phyloP scores from a whole-genome alignment of 2,888 invertebrate genomes.

The Callinectes sapidus region DNA sequence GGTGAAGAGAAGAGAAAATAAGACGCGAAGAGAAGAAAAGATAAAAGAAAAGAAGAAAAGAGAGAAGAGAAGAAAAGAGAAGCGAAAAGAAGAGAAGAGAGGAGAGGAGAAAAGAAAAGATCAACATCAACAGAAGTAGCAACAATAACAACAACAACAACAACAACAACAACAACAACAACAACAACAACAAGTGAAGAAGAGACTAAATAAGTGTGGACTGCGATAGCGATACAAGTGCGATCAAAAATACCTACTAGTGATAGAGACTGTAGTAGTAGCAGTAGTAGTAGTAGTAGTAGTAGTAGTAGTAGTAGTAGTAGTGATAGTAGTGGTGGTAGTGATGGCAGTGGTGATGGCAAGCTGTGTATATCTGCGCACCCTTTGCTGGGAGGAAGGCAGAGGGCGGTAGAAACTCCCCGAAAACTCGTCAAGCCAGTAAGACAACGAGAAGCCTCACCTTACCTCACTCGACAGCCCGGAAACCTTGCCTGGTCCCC shows the following conservation, averaged over 20 bases:
- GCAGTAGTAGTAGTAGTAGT: background rate
- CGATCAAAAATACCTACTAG: background rate
- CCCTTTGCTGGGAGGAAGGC: background rate
- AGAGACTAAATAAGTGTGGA: background rate
- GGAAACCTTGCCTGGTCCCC: background rate
- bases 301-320: background rate
- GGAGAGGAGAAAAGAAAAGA: background rate
- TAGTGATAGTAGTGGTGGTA: background rate
- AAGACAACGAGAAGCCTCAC: background rate
- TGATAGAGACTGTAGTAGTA: background rate
- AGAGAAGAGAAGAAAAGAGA: background rate
- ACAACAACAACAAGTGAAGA: too few species aligned
- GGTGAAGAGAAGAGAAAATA: too few species aligned
- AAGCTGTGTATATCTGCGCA: background rate
- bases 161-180: background rate
- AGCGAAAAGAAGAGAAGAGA: background rate
- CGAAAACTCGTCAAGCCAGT: slow-evolving; percentile 20
- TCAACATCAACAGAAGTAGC: background rate
- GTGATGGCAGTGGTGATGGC: background rate
- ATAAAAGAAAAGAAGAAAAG: background rate
- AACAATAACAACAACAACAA: background rate
- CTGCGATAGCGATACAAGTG: background rate
- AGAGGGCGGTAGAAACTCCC: background rate
- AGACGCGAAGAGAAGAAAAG: background rate
- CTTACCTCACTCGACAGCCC: background rate